Evolutionary conservation across 2,797 vertebrate species (phyloP).

Genomic region (Phataginus tricuspis): DNA sequence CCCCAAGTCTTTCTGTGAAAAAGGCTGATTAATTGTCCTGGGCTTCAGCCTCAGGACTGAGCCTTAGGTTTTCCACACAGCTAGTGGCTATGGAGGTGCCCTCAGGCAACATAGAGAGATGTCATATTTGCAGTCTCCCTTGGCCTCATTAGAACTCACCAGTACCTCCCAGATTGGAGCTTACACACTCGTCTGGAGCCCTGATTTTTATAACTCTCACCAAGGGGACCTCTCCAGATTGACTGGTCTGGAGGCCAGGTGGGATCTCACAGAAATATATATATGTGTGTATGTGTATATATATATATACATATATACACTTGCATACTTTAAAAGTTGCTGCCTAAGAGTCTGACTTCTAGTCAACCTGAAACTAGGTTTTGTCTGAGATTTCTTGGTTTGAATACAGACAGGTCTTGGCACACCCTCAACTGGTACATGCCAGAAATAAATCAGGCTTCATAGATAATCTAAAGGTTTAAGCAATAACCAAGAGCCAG

Average conservation of each 20-base stretch:
- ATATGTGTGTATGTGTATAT: background rate
- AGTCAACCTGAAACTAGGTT: background rate
- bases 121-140: background rate
- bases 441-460: background rate
- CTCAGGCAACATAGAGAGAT: background rate
- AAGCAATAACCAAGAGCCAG: background rate
- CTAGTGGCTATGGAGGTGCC: background rate
- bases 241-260: background rate
- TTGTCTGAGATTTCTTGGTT: background rate
- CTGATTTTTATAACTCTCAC: background rate
- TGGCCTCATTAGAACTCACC: background rate
- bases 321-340: background rate
- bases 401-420: background rate
- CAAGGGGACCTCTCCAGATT: background rate
- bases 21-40: background rate
- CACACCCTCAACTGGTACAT: background rate
- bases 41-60: background rate
- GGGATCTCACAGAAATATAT: background rate
- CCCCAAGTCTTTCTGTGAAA: background rate
- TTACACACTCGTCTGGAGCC: background rate
- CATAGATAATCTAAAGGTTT: too few relatives aligned
- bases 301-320: too few relatives aligned
- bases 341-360: background rate
- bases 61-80: background rate
- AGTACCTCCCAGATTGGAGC: background rate